Evolutionary conservation across 2,797 vertebrate genomes (phyloP), one percentile per base, ranked within the genome.

Genomic region (Pseudochromis fuscus): DNA sequence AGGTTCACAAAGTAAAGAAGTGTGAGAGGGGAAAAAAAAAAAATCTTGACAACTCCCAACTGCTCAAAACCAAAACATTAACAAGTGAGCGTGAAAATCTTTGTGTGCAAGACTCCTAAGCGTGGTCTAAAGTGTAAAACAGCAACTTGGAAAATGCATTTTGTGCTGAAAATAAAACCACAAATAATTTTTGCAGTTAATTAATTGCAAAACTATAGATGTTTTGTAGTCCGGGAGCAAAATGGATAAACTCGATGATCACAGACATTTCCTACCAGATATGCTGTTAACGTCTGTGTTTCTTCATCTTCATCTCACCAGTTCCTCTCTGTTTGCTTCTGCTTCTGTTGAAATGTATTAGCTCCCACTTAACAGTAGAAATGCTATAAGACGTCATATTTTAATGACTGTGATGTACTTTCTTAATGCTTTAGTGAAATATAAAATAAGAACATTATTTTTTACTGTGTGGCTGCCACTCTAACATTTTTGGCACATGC

Each of bases 1-100:
- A 58, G 15, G 7, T 64, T 60, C 60, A 56, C 58, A 57, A 77
- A 61, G 45, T 42, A 31, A 24, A 56, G 24, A 69, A n/a, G 11
- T 46, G 53, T 21, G 25, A 1, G 18, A 49, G 35, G 2, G 28
- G 23, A 23, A 4, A 4, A 60, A 46, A 48, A 23, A 27, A 33
- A 42, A 37, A 51, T 11, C 5, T 9, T 7, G 24, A 73, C 23
- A 61, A 59, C 31, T 23, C 4, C 8, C 46, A 59, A 25, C 35
- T 51, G 45, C 50, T 63, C 11, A 30, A 5, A 65, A 50, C 5
- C 8, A 19, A 46, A 53, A 45, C 12, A 31, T 12, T 11, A 52
- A 46, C 15, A 37, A 6, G 59, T 44, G 5, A 23, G 37, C 16
- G 28, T 19, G 24, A 57, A 33, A 56, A n/a, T 1, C 11, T 27